These are phyloP conservation scores for Brachypalpus laphriformis DNA, from an alignment of 2,888 invertebrate species.

Conservation along the genomic window DNA sequence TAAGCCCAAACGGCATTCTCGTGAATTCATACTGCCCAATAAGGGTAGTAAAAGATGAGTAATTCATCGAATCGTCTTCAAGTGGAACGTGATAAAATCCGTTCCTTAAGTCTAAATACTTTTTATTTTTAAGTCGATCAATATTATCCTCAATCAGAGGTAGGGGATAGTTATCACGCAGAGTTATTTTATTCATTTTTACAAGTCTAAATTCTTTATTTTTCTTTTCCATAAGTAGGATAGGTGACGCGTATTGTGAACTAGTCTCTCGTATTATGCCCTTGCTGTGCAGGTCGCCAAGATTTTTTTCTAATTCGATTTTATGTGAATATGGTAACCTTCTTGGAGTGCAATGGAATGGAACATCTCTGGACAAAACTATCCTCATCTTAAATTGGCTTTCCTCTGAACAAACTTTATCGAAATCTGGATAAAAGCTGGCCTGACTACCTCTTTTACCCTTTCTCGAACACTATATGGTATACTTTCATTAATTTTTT, in stretches of 20 bases:
- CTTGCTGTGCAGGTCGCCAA: slow-evolving; percentile 27
- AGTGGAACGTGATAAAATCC: slow-evolving; percentile 73
- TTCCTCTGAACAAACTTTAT: slow-evolving; percentile 1
- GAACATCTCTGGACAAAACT: slow-evolving; percentile 23
- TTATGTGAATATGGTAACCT: slow-evolving; percentile 45
- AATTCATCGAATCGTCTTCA: slow-evolving; percentile 47
- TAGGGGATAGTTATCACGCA: slow-evolving; percentile 19
- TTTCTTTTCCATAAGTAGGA: slow-evolving; percentile 68
- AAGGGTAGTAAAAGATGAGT: slow-evolving; percentile 20
- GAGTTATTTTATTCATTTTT: no score
- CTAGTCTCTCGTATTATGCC: slow-evolving; percentile 24
- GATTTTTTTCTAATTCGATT: slow-evolving; percentile 36
- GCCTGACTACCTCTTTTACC: slow-evolving; percentile 4
- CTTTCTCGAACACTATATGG: neutral
- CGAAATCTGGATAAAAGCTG: slow-evolving; percentile 9
- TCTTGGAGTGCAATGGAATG: slow-evolving; percentile 50
- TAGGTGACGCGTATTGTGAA: slow-evolving; percentile 61
- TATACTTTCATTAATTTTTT: no score
- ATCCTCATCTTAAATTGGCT: slow-evolving; percentile 42
- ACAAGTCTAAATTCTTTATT: slow-evolving; percentile 41
- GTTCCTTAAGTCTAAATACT: slow-evolving; percentile 67
- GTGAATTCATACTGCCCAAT: slow-evolving; percentile 32
- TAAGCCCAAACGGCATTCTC: no score
- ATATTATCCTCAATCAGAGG: slow-evolving; percentile 63
- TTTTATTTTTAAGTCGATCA: slow-evolving; percentile 62